Evolutionary conservation across 2,113 vertebrate species (phyloP), one percentile per base, ranked within the genome.

Genomic region (Marcusenius ussheri): DNA sequence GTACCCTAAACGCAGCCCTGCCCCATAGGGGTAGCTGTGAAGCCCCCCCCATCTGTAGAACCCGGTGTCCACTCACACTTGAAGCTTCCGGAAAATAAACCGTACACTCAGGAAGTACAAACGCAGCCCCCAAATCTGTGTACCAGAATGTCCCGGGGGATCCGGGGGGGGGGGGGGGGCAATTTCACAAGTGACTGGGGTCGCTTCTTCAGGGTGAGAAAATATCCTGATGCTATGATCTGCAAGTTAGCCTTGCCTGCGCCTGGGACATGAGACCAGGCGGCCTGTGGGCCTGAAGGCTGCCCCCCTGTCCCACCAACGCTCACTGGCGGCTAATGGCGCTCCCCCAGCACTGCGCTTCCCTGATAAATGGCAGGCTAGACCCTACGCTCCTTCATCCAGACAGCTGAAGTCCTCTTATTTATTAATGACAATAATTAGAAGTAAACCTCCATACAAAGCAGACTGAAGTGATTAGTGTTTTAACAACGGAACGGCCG

Each of bases 81-180:
- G 95, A 96, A 97, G 96, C 97, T 97, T 97, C 96, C 96, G 95
- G 95, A 95, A 96, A 98, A 97, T 97, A 97, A 97, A 97, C 94
- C 93, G 91, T 94, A 94, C 88, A 94, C 95, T 95, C 94, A 95
- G 95, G 17, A 17, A 95, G 95, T 94, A 93, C 93, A 95, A 95
- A 95, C 91, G 91, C 90, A 92, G 92, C 92, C 94, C 93, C 91
- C 94, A 93, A 95, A 94, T 95, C 94, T 94, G 95, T 95, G 95
- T 94, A 94, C 93, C 91, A 94, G 89, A 90, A 90, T 42, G 88
- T 94, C 93, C 93, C 91, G 93, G 93, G 92, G 92, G 94, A 92
- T 95, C 92, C 17, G 88, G 49, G 9, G 2, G 9, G 9, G 9
- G 3, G 50, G 66, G 74, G 90, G 80, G 89, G 91, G 89, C 77